Conservation (phyloP, 2,888 invertebrate species). For the Baronia brevicornis region DNA sequence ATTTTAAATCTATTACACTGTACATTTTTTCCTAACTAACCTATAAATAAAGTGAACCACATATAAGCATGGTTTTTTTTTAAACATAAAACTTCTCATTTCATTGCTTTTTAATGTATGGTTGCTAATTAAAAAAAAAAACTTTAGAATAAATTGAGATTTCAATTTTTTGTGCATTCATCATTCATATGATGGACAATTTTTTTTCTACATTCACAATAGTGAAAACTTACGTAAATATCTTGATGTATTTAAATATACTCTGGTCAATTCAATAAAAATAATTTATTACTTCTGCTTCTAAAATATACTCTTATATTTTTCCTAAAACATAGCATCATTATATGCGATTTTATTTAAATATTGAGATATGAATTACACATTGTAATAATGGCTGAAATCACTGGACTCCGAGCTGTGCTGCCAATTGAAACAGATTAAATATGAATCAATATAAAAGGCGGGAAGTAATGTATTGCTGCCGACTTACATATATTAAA, state of each 20-base stretch:
- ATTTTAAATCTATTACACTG: constrained; percentile 2
- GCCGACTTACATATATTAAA: too few relatives aligned
- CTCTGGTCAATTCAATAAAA: constrained; percentile 14
- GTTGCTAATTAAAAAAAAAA: constrained; percentile 2
- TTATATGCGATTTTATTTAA: constrained; percentile 1
- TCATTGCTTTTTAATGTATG: too few relatives aligned
- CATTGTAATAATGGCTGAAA: constrained; percentile 2
- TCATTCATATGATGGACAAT: constrained; percentile 4
- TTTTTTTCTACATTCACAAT: constrained; percentile 8
- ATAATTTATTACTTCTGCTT: constrained; percentile 20
- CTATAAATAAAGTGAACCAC: too few relatives aligned
- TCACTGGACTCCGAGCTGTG: too few relatives aligned
- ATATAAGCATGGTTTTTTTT: too few relatives aligned
- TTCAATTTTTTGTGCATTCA: constrained; percentile 3
- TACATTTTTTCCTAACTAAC: too few relatives aligned
- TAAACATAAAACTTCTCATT: too few relatives aligned
- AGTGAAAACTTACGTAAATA: constrained; percentile 10
- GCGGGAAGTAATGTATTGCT: too few relatives aligned
- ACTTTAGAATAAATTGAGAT: constrained; percentile 12
- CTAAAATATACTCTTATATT: constrained; percentile 17
- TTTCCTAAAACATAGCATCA: constrained; percentile 8
- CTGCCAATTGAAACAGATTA: too few relatives aligned
- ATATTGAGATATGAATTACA: constrained; percentile 14
- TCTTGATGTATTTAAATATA: constrained; percentile 5
- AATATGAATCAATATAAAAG: too few relatives aligned